Base-by-base conservation (phyloP, 1,140 invertebrate species). In the Tetramorium simillimum region DNA sequence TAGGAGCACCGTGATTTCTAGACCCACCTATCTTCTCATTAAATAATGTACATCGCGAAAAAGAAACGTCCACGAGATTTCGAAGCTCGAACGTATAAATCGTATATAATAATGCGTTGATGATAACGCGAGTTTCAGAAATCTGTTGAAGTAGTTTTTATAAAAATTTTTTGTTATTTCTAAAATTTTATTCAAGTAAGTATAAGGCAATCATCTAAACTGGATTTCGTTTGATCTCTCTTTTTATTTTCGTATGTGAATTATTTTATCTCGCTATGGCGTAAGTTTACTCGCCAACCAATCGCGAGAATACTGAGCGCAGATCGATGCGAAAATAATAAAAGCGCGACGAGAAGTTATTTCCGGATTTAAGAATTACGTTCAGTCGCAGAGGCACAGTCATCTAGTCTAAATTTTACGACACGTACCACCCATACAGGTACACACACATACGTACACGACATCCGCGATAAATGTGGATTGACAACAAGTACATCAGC, bases 321-420 rank as follows among this genome's bases (percentile, higher is more conserved):
- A 28, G 16, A 62, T 43, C 16, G 21, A n/a, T 28, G 18, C 21
- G 16, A 49, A 49, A 46, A 78, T 28, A 78, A 78, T 46, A 70
- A 53, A 53, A 14, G 16, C 5, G 18, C 16, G 21, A 65, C 3
- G 58, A 76, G 16, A 21, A 69, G 46, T 63, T 43, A 21, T n/a
- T 80, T 69, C 12, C 24, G 24, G 40, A 43, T 72, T 72, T 72
- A 33, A 70, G 49, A 21, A 46, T 84, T 73, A 49, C 24, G 7
- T 73, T 73, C 28, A 24, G 40, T 73, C 53, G 69, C 53, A 62
- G 80, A 49, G 80, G 69, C 69, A 75, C 69, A 84, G 69, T 73
- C 63, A 81, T 81, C 80, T 84, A 84, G 80, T 84, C 80, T 84
- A 84, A 56, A 84, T 84, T 84, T 84, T 84, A 84, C n/a, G 80